Evolutionary conservation across 35 echinoderm and acorn worm species (phyloP), one percentile per base, ranked within the genome.

Genomic region (Apostichopus japonicus): DNA sequence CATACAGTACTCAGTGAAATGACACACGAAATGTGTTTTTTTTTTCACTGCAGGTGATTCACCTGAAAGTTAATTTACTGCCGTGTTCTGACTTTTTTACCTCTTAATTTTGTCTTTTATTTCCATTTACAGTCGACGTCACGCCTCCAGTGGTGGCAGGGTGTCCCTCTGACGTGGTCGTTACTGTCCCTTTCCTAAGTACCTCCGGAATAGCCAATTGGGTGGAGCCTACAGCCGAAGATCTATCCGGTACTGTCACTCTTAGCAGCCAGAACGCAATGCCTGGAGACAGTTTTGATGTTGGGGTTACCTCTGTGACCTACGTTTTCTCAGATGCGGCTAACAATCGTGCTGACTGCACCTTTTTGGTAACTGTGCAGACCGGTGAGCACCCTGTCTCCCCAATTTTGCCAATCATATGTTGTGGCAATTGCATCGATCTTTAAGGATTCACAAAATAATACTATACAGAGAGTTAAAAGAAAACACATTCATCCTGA

Each of bases 131-230:
- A 84, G 81, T 84, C 17, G 87, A 90, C 6, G 53, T 24, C 56
- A 90, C 19, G n/a, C 87, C 87, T 8, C 87, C 87, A 21, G 62
- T 90, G 2, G 63, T 90, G 17, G 4, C 62, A n/a, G 62, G 62
- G 54, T 90, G 87, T 77, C 87, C 87, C 19, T 22, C 59, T 16
- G 87, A 90, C 71, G 24, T 90, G 24, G 56, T 58, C 14, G 2
- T 56, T 22, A 84, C 54, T 54, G 56, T 84, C 55, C 81, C 81
- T 21, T 54, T 58, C 51, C 54, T 84, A 8, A 84, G 81, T 16
- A 84, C 81, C 23, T 6, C 17, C 24, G 17, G 14, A 10, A 58
- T 19, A 57, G 86, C 59, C 59, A 89, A 61, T 7, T 89, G 86
- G 86, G 24, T 24, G 8, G 67, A 67, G 59, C 86, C 86, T 25